Conservation (phyloP, 2,888 invertebrate genomes). For the Poecilobothrus nobilitatus region DNA sequence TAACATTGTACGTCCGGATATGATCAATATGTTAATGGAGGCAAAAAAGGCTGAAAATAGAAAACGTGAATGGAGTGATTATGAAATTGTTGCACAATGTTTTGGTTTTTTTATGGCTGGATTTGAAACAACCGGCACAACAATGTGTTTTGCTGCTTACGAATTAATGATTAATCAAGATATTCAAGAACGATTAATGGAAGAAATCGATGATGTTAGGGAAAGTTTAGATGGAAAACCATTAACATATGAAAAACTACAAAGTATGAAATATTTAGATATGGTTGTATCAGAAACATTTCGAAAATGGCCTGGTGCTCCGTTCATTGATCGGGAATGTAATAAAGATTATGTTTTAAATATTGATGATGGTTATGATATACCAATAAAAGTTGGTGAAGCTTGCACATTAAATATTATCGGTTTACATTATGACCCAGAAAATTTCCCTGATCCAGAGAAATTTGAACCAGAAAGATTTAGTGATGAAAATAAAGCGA, state of each 20-base stretch:
- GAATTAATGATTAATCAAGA: slow-evolving; percentile 53
- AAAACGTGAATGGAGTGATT: slow-evolving; percentile 41
- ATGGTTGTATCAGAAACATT: slow-evolving; percentile 47
- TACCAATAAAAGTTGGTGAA: slow-evolving; percentile 29
- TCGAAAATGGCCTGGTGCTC: slow-evolving; percentile 47
- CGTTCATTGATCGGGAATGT: slow-evolving; percentile 47
- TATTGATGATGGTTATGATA: slow-evolving; percentile 22
- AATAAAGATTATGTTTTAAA: slow-evolving; percentile 45
- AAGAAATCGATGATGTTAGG: slow-evolving; percentile 49
- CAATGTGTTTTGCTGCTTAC: slow-evolving; percentile 48
- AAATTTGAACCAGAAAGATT: slow-evolving; percentile 54
- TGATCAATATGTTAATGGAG: slow-evolving; percentile 50
- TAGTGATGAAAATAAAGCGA: slow-evolving; percentile 49
- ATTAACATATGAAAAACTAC: slow-evolving; percentile 49
- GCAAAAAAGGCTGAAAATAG: slow-evolving; percentile 33
- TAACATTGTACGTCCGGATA: slow-evolving; percentile 47
- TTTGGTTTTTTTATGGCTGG: slow-evolving; percentile 52
- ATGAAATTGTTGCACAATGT: slow-evolving; percentile 52
- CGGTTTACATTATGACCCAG: slow-evolving; percentile 47
- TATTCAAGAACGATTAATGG: slow-evolving; percentile 47
- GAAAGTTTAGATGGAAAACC: slow-evolving; percentile 42
- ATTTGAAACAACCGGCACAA: slow-evolving; percentile 45
- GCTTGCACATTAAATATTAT: slow-evolving; percentile 40
- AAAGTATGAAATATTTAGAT: slow-evolving; percentile 54
- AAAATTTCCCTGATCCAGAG: slow-evolving; percentile 48